phyloP scores from a whole-genome alignment of 2,113 vertebrate species.

The Plecotus auritus region DNA sequence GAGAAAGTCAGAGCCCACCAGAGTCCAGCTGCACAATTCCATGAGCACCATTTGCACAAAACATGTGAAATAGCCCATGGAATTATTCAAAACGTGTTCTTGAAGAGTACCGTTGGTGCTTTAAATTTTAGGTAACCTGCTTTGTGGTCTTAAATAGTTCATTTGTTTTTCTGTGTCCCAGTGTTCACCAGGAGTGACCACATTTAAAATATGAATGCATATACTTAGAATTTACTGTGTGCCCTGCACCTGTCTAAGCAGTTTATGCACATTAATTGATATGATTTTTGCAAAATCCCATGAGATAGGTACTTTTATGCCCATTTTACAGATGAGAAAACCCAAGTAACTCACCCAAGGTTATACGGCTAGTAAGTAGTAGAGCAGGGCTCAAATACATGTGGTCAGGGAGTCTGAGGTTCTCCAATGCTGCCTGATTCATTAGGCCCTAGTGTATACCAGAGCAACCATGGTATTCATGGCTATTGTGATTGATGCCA shows the following conservation, averaged over 20 bases:
- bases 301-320: not conserved
- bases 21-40: not conserved
- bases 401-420: not conserved
- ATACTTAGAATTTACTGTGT: not conserved
- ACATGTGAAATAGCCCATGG: not conserved
- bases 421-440: not conserved
- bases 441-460: not conserved
- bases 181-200: not conserved
- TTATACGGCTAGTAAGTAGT: not conserved
- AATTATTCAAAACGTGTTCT: not conserved
- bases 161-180: not conserved
- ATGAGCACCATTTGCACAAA: not conserved
- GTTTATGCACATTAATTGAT: not conserved
- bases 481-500: not conserved
- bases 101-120: not conserved
- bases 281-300: not conserved
- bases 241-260: not conserved
- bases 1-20: not conserved
- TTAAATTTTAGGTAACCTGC: not conserved
- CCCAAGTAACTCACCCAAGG: not conserved
- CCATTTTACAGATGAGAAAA: not conserved
- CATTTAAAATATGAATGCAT: not conserved
- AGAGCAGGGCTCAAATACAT: not conserved
- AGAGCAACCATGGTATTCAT: not conserved
- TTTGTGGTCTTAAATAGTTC: not conserved